Conservation (phyloP, 2,888 invertebrate genomes). For the Deilephila porcellus region DNA sequence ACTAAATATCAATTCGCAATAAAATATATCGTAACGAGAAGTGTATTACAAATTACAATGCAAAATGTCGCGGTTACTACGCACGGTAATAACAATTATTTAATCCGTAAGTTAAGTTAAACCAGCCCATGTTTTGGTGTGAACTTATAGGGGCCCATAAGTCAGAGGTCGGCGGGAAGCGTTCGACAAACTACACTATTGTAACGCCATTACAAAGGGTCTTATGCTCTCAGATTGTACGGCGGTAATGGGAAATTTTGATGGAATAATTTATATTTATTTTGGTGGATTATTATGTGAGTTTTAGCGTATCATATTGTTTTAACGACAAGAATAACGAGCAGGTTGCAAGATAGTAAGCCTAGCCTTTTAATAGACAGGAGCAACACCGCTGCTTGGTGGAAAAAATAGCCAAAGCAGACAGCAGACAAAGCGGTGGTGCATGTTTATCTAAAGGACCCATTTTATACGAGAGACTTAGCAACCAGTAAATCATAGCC, state of each 20-base stretch:
- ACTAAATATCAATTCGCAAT: neutral
- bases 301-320: too few species aligned
- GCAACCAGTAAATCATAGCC: too few species aligned
- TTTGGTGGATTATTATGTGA: too few species aligned
- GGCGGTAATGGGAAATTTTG: neutral
- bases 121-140: conserved; percentile 59
- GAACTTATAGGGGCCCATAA: conserved; percentile 61
- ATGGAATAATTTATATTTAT: neutral
- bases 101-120: conserved; percentile 41
- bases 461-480: too few species aligned
- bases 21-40: neutral
- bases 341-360: too few species aligned
- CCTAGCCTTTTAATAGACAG: too few species aligned
- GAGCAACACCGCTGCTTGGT: too few species aligned
- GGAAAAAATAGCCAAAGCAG: too few species aligned
- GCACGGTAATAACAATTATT: conserved; percentile 40
- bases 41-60: neutral
- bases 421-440: too few species aligned
- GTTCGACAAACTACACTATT: conserved; percentile 74
- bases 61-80: conserved; percentile 32
- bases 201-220: conserved; percentile 51
- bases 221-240: neutral
- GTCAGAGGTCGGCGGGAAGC: conserved; percentile 70
- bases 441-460: too few species aligned
- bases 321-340: too few species aligned